These are phyloP conservation scores for Piprites chloris DNA, from an alignment of 2,113 vertebrate genomes.

Conservation along the genomic window DNA sequence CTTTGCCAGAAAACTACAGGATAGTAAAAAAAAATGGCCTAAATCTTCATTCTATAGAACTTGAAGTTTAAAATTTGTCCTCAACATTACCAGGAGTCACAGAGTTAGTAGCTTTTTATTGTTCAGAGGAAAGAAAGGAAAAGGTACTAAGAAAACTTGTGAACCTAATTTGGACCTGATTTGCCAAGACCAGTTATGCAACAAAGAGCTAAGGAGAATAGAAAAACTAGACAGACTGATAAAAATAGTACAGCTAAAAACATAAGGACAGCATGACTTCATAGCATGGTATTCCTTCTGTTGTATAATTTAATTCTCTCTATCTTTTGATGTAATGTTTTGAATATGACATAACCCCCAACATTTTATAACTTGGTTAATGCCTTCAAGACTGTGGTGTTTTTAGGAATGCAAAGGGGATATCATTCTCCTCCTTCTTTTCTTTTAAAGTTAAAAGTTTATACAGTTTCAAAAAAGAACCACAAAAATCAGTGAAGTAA, in stretches of 20 bases:
- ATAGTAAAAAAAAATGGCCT: neutral
- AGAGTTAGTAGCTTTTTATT: neutral
- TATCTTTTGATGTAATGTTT: neutral
- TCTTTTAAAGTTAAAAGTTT: neutral
- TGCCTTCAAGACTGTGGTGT: neutral
- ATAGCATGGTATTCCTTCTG: neutral
- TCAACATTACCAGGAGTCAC: neutral
- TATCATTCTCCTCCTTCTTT: neutral
- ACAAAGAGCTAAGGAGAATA: neutral
- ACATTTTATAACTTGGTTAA: neutral
- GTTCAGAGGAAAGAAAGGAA: neutral
- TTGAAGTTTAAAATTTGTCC: neutral
- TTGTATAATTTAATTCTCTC: neutral
- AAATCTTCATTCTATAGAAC: neutral
- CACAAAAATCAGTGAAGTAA: neutral
- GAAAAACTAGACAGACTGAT: neutral
- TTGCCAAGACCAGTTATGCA: neutral
- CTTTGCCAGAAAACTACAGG: neutral
- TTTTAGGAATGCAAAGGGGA: neutral
- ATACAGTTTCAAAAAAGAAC: neutral
- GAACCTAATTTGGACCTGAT: neutral
- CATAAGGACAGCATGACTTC: neutral
- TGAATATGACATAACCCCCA: neutral
- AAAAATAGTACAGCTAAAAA: neutral
- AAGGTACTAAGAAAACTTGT: neutral